These are phyloP conservation scores for Macrosteles quadrilineatus DNA, from an alignment of 1,140 invertebrate genomes.

Conservation along the genomic window DNA sequence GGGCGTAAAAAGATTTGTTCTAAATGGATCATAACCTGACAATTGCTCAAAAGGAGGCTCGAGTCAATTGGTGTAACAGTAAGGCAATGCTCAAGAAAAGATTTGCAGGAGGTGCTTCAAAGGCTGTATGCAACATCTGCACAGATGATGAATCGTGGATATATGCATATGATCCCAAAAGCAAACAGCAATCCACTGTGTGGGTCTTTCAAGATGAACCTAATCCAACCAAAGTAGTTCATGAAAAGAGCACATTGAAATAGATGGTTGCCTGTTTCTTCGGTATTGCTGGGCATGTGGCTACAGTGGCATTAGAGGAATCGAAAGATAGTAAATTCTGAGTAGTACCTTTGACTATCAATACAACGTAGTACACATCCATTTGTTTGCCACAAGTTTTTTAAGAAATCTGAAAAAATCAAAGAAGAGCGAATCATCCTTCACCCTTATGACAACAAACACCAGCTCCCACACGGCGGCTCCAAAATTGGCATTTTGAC, in stretches of 20 bases:
- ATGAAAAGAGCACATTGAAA: constrained; percentile 41
- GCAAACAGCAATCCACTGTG: constrained; percentile 39
- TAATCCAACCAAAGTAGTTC: constrained; percentile 43
- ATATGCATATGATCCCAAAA: constrained; percentile 43
- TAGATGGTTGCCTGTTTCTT: constrained; percentile 36
- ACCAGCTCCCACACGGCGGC: constrained; percentile 38
- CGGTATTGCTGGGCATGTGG: constrained; percentile 33
- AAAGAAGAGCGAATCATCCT: constrained; percentile 37
- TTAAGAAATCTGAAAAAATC: constrained; percentile 36
- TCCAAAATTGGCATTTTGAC: constrained; percentile 41
- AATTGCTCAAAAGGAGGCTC: constrained; percentile 34
- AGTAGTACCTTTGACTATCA: constrained; percentile 33
- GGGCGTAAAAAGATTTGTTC: constrained; percentile 29
- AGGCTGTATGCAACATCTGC: constrained; percentile 37
- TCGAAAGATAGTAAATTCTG: constrained; percentile 39
- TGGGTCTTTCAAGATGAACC: constrained; percentile 43
- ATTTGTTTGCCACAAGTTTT: constrained; percentile 44
- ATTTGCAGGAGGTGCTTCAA: constrained; percentile 37
- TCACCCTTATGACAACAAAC: constrained; percentile 47
- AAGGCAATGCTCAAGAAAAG: constrained; percentile 37
- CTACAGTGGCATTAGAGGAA: constrained; percentile 35
- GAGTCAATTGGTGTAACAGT: constrained; percentile 39
- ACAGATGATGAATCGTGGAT: constrained; percentile 41
- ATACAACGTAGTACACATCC: constrained; percentile 39
- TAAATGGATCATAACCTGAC: constrained; percentile 38